Evolutionary conservation across 2,888 invertebrate species (phyloP).

Genomic region (Ariolimax columbianus): DNA sequence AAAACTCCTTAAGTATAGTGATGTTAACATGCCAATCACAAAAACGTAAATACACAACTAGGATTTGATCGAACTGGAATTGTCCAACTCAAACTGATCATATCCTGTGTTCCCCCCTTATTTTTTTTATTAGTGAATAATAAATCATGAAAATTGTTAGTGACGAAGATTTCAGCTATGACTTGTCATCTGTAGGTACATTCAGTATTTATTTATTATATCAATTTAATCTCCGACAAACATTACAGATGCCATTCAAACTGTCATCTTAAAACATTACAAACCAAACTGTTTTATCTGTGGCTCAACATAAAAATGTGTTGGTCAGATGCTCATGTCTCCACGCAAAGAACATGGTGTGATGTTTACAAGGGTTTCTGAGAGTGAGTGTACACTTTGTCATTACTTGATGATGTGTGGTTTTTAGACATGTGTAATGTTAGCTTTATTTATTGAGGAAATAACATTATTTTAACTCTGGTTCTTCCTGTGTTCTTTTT

Average conservation of each 20-base stretch:
- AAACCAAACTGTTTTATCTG: neutral
- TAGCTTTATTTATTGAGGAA: constrained; percentile 48
- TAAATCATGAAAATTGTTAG: too few species aligned
- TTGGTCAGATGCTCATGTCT: too few species aligned
- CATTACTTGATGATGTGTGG: neutral
- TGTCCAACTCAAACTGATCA: too few species aligned
- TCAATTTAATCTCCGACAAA: neutral
- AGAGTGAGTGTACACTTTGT: neutral
- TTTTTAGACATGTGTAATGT: constrained; percentile 41
- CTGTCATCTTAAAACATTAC: neutral
- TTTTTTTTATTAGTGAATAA: too few species aligned
- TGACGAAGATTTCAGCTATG: neutral
- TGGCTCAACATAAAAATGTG: too few species aligned
- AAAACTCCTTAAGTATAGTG: too few species aligned
- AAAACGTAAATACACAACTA: too few species aligned
- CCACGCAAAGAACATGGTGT: neutral
- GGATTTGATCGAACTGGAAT: too few species aligned
- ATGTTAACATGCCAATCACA: too few species aligned
- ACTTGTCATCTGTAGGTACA: neutral
- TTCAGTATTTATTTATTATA: neutral
- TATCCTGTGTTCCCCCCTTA: too few species aligned
- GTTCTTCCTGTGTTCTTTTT: neutral
- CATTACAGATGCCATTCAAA: neutral
- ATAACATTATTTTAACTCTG: constrained; percentile 47
- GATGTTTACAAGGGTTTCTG: neutral